Evolutionary conservation across 2,113 vertebrate genomes (phyloP).

Genomic region (Hirundichthys speculiger): DNA sequence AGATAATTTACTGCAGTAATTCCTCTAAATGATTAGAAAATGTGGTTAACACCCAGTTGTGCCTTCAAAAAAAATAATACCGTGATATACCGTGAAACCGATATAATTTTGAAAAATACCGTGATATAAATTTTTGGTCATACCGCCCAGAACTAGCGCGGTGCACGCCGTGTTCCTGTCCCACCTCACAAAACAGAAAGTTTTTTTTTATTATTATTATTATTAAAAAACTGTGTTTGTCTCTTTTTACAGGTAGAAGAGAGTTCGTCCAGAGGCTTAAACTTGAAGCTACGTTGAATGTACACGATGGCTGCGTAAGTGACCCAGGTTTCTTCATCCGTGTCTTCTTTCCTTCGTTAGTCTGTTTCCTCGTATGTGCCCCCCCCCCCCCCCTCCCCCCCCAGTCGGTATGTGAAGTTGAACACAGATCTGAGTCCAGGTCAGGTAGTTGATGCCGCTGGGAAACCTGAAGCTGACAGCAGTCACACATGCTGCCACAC

Average conservation of each 20-base stretch:
- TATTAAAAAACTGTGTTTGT: conserved; percentile 12
- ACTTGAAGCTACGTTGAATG: conserved; percentile 95
- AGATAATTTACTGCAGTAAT: too few species aligned
- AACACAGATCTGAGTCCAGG: conserved; percentile 36
- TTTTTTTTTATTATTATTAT: too few species aligned
- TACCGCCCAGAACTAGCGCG: too few species aligned
- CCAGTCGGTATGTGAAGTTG: not conserved
- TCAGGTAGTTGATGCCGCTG: conserved; percentile 45
- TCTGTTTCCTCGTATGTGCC: not conserved
- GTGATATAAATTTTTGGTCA: too few species aligned
- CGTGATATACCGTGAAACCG: too few species aligned
- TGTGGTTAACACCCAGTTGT: too few species aligned
- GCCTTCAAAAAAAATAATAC: too few species aligned
- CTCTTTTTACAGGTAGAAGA: conserved; percentile 88
- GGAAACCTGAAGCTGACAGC: conserved; percentile 68
- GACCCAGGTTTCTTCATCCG: not conserved
- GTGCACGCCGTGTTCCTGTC: conserved; percentile 32
- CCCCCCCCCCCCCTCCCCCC: too few species aligned
- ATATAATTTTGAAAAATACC: too few species aligned
- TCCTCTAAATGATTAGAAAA: too few species aligned
- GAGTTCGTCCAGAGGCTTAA: conserved; percentile 99
- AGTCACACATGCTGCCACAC: conserved; percentile 53
- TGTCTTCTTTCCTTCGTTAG: not conserved
- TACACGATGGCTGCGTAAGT: conserved; percentile 99
- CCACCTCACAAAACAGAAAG: not conserved